Conservation (phyloP, 2,797 vertebrate species). For the Liasis olivaceus region DNA sequence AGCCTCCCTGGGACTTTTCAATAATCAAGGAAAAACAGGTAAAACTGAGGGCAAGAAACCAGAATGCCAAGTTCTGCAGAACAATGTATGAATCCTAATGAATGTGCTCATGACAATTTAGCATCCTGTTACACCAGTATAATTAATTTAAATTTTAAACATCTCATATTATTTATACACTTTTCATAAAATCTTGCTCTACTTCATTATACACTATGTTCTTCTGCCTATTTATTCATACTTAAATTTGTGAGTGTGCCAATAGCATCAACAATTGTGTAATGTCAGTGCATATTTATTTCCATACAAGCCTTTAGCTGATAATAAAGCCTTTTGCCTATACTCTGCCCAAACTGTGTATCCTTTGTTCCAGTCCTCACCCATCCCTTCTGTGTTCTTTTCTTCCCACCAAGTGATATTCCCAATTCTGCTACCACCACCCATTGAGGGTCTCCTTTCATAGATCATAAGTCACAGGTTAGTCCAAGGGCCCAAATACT, state of each 20-base stretch:
- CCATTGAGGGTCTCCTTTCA: not conserved
- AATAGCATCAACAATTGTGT: not conserved
- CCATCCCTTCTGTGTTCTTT: not conserved
- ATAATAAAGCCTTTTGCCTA: not conserved
- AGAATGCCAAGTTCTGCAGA: not conserved
- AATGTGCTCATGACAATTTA: not conserved
- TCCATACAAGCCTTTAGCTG: not conserved
- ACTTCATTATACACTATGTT: not conserved
- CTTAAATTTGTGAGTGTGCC: not conserved
- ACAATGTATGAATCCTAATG: not conserved
- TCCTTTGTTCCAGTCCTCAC: not conserved
- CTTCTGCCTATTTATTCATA: not conserved
- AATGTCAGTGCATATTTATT: not conserved
- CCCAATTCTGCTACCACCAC: not conserved
- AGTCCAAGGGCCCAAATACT: not conserved
- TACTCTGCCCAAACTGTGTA: not conserved
- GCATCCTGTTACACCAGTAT: not conserved
- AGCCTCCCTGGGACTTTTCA: too few relatives aligned
- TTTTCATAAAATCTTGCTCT: not conserved
- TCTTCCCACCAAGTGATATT: not conserved
- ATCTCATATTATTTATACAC: not conserved
- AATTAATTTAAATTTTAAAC: not conserved
- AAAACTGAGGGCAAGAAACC: not conserved
- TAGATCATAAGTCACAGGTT: not conserved
- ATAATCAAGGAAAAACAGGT: not conserved